A percentile compares a stretch with the other conserved stretches of the same genome.
Evolutionary conservation across 2,888 invertebrate genomes (phyloP).

Genomic region (Cheilosia soror): DNA sequence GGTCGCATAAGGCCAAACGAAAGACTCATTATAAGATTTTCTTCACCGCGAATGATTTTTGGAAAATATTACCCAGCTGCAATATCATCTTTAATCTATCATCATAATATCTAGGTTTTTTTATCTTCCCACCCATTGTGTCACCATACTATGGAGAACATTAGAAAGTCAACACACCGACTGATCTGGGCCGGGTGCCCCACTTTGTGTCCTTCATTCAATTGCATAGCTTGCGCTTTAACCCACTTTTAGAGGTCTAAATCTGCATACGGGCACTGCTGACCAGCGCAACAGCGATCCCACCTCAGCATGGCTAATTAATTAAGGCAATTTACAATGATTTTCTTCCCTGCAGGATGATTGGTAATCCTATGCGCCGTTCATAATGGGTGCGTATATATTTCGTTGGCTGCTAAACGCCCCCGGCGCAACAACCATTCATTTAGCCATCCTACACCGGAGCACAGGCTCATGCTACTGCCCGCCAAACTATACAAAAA

Average conservation of each 20-base stretch:
- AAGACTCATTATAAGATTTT: background rate
- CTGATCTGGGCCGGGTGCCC: conserved; percentile 41
- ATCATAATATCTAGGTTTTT: conserved; percentile 24
- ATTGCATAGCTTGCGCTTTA: conserved; percentile 42
- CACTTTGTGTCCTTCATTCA: conserved; percentile 50
- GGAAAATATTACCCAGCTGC: conserved; percentile 14
- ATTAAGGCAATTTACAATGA: conserved; percentile 73
- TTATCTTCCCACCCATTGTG: conserved; percentile 14
- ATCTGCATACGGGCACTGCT: conserved; percentile 17
- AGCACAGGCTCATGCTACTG: conserved; percentile 40
- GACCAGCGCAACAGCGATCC: conserved; percentile 28
- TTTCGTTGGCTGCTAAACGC: conserved; percentile 60
- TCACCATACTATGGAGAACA: conserved; percentile 20
- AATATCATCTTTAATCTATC: conserved; percentile 7
- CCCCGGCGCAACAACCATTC: conserved; percentile 59
- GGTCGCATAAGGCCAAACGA: conserved; percentile 18
- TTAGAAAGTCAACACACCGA: conserved; percentile 57
- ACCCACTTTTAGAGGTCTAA: conserved; percentile 58
- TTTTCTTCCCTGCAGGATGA: conserved; percentile 73
- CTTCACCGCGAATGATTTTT: background rate
- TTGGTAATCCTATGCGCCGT: conserved; percentile 72
- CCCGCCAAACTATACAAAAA: conserved; percentile 36
- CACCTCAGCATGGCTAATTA: conserved; percentile 59
- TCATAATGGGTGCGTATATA: conserved; percentile 70
- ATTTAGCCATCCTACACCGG: conserved; percentile 46